Base-by-base conservation (phyloP, 2,113 vertebrate genomes). In the Brachyistius frenatus region DNA sequence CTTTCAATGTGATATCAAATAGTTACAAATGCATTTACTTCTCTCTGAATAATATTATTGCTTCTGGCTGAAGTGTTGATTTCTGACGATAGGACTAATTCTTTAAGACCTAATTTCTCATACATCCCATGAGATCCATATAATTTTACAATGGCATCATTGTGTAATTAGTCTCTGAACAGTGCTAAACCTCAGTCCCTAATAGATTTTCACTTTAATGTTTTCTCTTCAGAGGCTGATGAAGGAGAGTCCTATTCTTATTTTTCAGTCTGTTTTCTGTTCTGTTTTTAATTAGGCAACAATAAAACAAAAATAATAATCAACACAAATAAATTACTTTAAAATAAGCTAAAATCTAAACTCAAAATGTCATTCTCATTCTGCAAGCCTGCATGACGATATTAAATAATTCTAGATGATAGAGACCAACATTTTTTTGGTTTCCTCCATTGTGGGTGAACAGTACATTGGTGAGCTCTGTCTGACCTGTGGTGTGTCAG, bases 401-500 rank as follows among this genome's bases (percentile, higher is more conserved):
- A 64, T 72, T 36, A 82, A 57, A 61, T 72, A 46, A 57, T 77
- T 83, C 14, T 23, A 23, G 15, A n/a, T 33, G 16, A 23, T 52
- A 33, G 47, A 67, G 23, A 72, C 46, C n/a, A 65, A 81, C n/a
- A 77, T 80, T 91, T 61, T 74, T 85, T 69, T 89, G 57, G 63
- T 83, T 74, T 60, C 68, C 62, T 70, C 58, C 47, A 37, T 82
- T 88, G 84, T 78, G 78, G 58, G 14, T 81, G 86, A 85, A 85
- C 88, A 91, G 85, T 89, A 75, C 73, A 79, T 70, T 55, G 56
- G 83, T 86, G 87, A 86, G 70, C 80, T 81, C 76, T 62, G 76
- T 89, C 81, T 92, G 93, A 93, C 90, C 91, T 84, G 76, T 69
- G 86, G 66, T 79, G 81, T 76, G 82, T 91, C 82, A 81, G 80